Conservation (phyloP, 2,888 invertebrate species). For the Eurytoma adleriae region DNA sequence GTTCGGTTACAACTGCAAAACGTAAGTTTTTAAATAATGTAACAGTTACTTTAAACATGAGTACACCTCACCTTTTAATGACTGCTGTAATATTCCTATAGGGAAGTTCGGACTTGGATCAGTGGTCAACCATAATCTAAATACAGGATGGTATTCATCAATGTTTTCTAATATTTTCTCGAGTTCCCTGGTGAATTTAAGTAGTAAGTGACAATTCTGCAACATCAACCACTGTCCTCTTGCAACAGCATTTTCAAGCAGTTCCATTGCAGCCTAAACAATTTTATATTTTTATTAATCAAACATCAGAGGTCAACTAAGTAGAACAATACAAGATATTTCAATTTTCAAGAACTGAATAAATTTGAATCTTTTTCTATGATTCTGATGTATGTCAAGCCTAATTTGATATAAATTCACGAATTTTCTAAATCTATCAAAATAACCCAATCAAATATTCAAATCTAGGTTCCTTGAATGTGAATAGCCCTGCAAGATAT, state of each 20-base stretch:
- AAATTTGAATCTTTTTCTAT: no score
- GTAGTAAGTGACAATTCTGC: slow-evolving; percentile 93
- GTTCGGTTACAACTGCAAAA: slow-evolving; percentile 90
- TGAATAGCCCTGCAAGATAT: background rate
- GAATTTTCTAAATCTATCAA: no score
- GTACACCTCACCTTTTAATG: slow-evolving; percentile 82
- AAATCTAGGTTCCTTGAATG: no score
- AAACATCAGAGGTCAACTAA: background rate
- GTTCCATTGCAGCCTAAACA: slow-evolving; percentile 81
- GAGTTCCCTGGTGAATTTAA: slow-evolving; percentile 86
- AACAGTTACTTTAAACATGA: slow-evolving; percentile 16
- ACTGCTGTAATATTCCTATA: slow-evolving; percentile 91
- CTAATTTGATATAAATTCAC: no score
- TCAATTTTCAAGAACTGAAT: background rate
- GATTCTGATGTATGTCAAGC: no score
- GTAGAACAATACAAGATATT: background rate
- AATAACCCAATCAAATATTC: no score
- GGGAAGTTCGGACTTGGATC: slow-evolving; percentile 92
- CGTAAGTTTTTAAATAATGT: background rate
- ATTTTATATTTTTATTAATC: background rate
- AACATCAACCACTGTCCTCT: slow-evolving; percentile 94
- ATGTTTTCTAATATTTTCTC: slow-evolving; percentile 90
- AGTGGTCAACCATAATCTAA: slow-evolving; percentile 94
- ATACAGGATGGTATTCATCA: slow-evolving; percentile 91
- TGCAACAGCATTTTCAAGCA: slow-evolving; percentile 83